Percentiles rank a stretch among this genome's conserved stretches.
Conservation (phyloP, 2,888 invertebrate species). For the Brachypalpus laphriformis region DNA sequence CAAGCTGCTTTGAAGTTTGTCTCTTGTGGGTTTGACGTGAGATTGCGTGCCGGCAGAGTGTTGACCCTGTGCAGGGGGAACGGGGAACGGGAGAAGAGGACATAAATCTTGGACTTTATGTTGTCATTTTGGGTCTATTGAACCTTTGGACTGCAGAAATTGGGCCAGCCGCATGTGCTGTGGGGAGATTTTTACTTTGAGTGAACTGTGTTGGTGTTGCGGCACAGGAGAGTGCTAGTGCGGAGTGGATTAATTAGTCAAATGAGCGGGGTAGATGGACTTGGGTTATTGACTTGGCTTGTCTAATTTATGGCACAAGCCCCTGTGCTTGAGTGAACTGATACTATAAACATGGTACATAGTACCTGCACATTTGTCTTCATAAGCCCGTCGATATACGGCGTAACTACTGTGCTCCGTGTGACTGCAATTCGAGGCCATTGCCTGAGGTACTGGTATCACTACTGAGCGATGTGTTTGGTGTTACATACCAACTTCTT, state of each 20-base stretch:
- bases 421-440: too few relatives aligned
- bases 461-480: too few relatives aligned
- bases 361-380: too few relatives aligned
- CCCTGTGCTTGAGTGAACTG: too few relatives aligned
- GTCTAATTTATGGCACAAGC: too few relatives aligned
- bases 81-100: neutral
- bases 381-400: too few relatives aligned
- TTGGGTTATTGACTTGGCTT: neutral
- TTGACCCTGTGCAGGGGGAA: constrained; percentile 12
- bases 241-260: too few relatives aligned
- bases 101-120: constrained; percentile 22
- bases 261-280: neutral
- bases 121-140: constrained; percentile 22
- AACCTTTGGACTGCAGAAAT: constrained; percentile 5
- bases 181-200: too few relatives aligned
- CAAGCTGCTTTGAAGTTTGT: constrained; percentile 6
- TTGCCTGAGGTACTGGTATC: too few relatives aligned
- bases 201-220: neutral
- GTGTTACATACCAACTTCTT: too few relatives aligned
- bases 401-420: too few relatives aligned
- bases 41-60: constrained; percentile 34
- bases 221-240: neutral
- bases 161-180: constrained; percentile 7
- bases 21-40: neutral
- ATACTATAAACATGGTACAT: too few relatives aligned